phyloP scores from a whole-genome alignment of 2,797 vertebrate genomes.

The Nannoperca obscura region DNA sequence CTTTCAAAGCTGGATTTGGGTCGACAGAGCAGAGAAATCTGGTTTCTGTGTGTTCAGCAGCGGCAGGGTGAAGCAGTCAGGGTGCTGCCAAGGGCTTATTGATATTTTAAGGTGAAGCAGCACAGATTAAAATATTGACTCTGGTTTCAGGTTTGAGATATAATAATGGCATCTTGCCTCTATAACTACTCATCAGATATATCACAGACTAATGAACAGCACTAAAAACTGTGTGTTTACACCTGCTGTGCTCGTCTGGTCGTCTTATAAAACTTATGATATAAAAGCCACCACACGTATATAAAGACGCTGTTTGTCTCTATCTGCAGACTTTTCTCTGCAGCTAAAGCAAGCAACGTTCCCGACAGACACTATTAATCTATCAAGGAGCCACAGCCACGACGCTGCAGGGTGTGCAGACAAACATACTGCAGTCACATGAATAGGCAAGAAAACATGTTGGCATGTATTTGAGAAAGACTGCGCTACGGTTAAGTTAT shows the following conservation, averaged over 20 bases:
- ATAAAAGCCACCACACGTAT: not conserved
- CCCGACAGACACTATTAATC: conserved; percentile 44
- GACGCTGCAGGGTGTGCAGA: not conserved
- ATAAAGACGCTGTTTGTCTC: conserved; percentile 17
- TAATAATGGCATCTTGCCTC: conserved; percentile 42
- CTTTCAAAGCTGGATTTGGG: conserved; percentile 79
- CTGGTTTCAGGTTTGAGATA: conserved; percentile 45
- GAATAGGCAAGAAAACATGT: not conserved
- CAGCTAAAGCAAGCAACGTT: conserved; percentile 19
- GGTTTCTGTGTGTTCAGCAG: conserved; percentile 52
- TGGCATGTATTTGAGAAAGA: not conserved
- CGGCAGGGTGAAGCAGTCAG: conserved; percentile 59
- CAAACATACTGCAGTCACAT: conserved; percentile 5
- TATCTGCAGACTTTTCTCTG: conserved; percentile 5
- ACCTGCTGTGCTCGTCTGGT: conserved; percentile 20
- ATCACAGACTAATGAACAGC: conserved; percentile 44
- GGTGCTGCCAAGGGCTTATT: conserved; percentile 74
- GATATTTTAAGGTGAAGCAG: conserved; percentile 75
- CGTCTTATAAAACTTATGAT: conserved; percentile 28
- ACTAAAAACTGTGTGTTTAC: not conserved
- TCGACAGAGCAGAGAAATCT: conserved; percentile 75
- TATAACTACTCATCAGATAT: conserved; percentile 37
- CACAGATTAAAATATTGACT: conserved; percentile 62
- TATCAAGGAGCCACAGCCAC: conserved; percentile 1
- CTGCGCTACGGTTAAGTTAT: not conserved